phyloP scores from a whole-genome alignment of 2,797 vertebrate genomes.

The Danio aesculapii region DNA sequence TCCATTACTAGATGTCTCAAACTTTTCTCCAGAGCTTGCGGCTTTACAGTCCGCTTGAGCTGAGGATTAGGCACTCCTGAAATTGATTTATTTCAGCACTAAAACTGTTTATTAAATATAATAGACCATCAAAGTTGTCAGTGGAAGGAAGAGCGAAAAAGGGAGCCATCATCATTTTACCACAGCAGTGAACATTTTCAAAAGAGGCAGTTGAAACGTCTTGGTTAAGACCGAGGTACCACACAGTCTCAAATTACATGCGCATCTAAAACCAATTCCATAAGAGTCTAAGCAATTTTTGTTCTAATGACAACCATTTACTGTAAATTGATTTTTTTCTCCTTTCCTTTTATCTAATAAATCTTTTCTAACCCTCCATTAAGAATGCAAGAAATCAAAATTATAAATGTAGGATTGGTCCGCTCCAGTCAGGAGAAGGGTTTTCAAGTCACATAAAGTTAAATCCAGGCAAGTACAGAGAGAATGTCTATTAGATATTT shows the following conservation, averaged over 20 bases:
- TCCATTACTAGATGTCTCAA: constrained; percentile 80
- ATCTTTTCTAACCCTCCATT: constrained; percentile 5
- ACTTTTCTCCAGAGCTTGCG: constrained; percentile 78
- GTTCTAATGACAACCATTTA: constrained; percentile 28
- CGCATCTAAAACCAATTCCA: constrained; percentile 57
- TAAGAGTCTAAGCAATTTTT: constrained; percentile 65
- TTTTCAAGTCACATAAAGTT: neutral
- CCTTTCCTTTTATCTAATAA: constrained; percentile 6
- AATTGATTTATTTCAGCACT: constrained; percentile 82
- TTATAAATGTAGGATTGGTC: neutral
- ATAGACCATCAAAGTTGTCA: constrained; percentile 85
- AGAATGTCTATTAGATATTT: constrained; percentile 17
- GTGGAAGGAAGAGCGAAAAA: constrained; percentile 64
- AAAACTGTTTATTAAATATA: constrained; percentile 86
- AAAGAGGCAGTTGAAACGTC: constrained; percentile 66
- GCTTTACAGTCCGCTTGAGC: constrained; percentile 79
- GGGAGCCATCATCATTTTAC: constrained; percentile 62
- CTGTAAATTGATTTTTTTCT: constrained; percentile 9
- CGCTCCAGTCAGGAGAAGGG: neutral
- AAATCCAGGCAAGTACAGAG: neutral
- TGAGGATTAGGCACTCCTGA: constrained; percentile 78
- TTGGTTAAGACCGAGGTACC: constrained; percentile 69
- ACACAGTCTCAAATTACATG: constrained; percentile 72
- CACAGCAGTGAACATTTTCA: constrained; percentile 71
- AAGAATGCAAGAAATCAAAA: neutral